Evolutionary conservation across 2,797 vertebrate genomes (phyloP).

Genomic region (Cynodonichthys magdalenae): DNA sequence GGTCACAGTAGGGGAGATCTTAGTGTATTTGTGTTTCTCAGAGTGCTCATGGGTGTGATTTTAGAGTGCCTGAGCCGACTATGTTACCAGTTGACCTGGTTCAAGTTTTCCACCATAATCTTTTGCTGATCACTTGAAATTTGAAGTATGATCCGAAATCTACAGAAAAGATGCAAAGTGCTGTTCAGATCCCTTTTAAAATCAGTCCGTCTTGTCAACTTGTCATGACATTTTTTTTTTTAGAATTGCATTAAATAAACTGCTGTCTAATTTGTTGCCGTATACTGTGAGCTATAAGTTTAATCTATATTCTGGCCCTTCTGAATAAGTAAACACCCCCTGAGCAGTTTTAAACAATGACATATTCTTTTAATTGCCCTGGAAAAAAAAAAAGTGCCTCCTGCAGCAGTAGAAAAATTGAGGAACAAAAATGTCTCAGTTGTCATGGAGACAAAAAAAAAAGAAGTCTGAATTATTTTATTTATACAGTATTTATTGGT

Average conservation of each 20-base stretch:
- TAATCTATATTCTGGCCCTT: neutral
- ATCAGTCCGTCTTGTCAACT: too few relatives aligned
- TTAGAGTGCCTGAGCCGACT: conserved; percentile 3
- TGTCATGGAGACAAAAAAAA: conserved; percentile 65
- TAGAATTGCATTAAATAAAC: too few relatives aligned
- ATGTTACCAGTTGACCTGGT: conserved; percentile 10
- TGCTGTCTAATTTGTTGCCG: too few relatives aligned
- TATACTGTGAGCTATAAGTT: neutral
- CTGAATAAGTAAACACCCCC: neutral
- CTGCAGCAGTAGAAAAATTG: conserved; percentile 26
- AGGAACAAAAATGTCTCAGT: conserved; percentile 44
- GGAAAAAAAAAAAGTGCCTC: conserved; percentile 20
- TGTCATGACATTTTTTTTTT: too few relatives aligned
- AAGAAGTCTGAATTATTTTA: conserved; percentile 37
- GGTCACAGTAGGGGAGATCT: conserved; percentile 36
- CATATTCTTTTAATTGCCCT: conserved; percentile 16
- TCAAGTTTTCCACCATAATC: conserved; percentile 12
- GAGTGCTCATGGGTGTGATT: conserved; percentile 4
- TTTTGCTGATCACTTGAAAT: neutral
- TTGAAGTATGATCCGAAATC: neutral
- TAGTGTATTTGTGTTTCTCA: conserved; percentile 1
- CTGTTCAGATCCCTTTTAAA: too few relatives aligned
- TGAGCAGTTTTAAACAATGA: conserved; percentile 16
- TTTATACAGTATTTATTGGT: conserved; percentile 34
- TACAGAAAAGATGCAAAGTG: too few relatives aligned